Conservation (phyloP, 2,888 invertebrate species). For the Homarus gammarus region DNA sequence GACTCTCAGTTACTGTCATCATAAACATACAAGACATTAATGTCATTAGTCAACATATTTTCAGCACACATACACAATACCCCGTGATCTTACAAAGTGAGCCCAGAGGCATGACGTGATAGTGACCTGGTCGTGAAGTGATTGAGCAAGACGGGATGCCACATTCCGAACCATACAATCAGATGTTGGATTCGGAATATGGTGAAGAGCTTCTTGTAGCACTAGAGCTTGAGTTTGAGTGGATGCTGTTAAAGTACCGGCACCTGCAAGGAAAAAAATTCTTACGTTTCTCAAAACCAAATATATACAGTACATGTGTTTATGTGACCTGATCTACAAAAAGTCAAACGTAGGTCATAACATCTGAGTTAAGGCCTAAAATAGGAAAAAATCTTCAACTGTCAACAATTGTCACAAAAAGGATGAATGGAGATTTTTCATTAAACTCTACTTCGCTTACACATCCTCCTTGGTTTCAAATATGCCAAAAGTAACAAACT, state of each 20-base stretch:
- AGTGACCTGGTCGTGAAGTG: constrained; percentile 87
- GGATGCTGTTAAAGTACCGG: constrained; percentile 39
- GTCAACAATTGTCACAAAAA: no score
- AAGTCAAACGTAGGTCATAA: no score
- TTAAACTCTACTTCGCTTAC: no score
- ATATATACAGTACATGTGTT: no score
- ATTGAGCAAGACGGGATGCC: constrained; percentile 89
- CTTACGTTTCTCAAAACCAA: no score
- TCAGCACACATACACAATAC: constrained; percentile 49
- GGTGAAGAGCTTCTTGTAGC: constrained; percentile 90
- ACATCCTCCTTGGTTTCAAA: no score
- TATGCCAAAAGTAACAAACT: no score
- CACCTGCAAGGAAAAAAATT: constrained; percentile 24
- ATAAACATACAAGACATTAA: neutral
- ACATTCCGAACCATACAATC: constrained; percentile 92
- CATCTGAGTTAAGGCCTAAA: no score
- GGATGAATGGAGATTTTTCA: no score
- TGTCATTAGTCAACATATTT: constrained; percentile 15
- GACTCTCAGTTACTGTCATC: neutral
- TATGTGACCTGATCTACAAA: no score
- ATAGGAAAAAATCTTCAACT: no score
- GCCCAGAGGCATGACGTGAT: constrained; percentile 73
- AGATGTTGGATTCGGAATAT: constrained; percentile 89
- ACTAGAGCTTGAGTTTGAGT: constrained; percentile 77
- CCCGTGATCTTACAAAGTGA: constrained; percentile 74